These are phyloP conservation scores for Uloborus plumipes DNA, from an alignment of 2,888 invertebrate species.

Conservation along the genomic window DNA sequence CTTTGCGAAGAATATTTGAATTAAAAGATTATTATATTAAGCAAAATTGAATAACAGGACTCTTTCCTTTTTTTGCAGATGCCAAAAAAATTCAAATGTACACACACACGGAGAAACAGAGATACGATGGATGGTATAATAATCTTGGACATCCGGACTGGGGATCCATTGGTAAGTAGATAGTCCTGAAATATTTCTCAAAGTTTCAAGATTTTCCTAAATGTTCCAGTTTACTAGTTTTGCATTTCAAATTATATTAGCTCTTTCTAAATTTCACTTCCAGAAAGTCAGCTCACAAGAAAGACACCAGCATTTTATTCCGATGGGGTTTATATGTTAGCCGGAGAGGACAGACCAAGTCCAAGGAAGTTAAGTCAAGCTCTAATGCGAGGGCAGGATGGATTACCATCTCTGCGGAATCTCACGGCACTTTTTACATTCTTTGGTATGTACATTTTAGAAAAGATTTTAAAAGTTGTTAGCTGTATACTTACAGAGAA, in stretches of 20 bases:
- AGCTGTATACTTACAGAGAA: too few relatives aligned
- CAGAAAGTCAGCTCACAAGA: conserved; percentile 90
- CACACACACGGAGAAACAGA: conserved; percentile 80
- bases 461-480: too few relatives aligned
- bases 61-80: conserved; percentile 32
- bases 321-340: conserved; percentile 96
- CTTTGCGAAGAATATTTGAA: neutral
- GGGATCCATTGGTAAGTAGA: conserved; percentile 90
- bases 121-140: conserved; percentile 98
- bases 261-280: conserved; percentile 58
- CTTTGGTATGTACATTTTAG: conserved; percentile 79
- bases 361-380: conserved; percentile 89
- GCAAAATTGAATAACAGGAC: neutral
- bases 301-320: conserved; percentile 93
- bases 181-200: neutral
- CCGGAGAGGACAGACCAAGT: conserved; percentile 90
- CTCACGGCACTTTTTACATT: conserved; percentile 92
- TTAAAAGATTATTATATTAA: neutral
- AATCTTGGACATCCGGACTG: conserved; percentile 96
- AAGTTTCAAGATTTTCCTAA: too few relatives aligned
- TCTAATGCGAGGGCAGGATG: conserved; percentile 93
- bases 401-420: conserved; percentile 85
- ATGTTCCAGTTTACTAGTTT: neutral
- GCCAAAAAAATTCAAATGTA: conserved; percentile 31
- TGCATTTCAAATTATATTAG: neutral